Conservation (phyloP, 2,888 invertebrate genomes). For the Napeogenes sylphis region DNA sequence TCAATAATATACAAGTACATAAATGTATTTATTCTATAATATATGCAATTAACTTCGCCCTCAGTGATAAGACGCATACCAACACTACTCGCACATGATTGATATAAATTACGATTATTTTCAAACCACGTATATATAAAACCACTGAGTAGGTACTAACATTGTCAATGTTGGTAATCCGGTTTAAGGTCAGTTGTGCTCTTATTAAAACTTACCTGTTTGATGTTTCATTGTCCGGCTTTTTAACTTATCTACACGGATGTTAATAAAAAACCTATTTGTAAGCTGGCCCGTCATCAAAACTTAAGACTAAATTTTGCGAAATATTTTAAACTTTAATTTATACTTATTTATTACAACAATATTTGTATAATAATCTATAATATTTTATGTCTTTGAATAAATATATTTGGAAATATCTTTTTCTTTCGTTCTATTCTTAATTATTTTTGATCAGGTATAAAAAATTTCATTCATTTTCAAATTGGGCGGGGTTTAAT, state of each 20-base stretch:
- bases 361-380: no score
- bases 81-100: slow-evolving; percentile 6
- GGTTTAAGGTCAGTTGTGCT: slow-evolving; percentile 28
- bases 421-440: no score
- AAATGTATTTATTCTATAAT: slow-evolving; percentile 10
- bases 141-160: slow-evolving; percentile 28
- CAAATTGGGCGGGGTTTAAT: slow-evolving; percentile 22
- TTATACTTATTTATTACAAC: no score
- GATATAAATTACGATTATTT: slow-evolving; percentile 21
- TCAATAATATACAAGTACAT: neutral
- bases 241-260: neutral
- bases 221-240: slow-evolving; percentile 4
- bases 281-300: no score
- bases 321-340: no score
- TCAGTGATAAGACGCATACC: slow-evolving; percentile 21
- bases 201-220: slow-evolving; percentile 19
- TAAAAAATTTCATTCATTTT: slow-evolving; percentile 7
- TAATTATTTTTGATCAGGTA: neutral
- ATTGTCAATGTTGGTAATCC: slow-evolving; percentile 30
- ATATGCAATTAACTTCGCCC: slow-evolving; percentile 23
- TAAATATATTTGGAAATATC: no score
- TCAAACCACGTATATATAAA: slow-evolving; percentile 18
- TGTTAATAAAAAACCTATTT: no score
- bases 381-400: no score
- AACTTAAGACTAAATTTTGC: no score